phyloP scores from a whole-genome alignment of 2,888 invertebrate species.

The Leucozona laternaria region DNA sequence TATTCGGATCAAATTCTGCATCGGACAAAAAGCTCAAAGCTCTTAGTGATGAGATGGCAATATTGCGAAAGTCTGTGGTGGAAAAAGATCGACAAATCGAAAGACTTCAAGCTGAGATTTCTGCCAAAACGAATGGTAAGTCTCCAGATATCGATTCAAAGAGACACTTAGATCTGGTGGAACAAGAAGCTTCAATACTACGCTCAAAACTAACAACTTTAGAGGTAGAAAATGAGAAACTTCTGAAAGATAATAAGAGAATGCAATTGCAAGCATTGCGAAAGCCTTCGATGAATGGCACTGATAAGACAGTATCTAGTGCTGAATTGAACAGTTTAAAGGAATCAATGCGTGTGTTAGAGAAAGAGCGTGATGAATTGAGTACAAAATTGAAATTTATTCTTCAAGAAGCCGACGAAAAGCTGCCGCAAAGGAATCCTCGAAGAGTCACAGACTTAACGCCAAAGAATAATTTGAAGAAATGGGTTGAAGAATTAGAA shows the following conservation, averaged over 20 bases:
- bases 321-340: conserved; percentile 86
- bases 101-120: conserved; percentile 88
- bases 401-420: conserved; percentile 87
- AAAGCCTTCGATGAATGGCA: conserved; percentile 83
- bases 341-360: conserved; percentile 85
- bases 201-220: conserved; percentile 88
- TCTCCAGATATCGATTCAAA: conserved; percentile 87
- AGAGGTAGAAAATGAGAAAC: conserved; percentile 90
- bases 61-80: conserved; percentile 89
- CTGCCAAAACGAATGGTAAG: conserved; percentile 84
- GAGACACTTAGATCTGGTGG: conserved; percentile 90
- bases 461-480: conserved; percentile 85
- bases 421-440: conserved; percentile 88
- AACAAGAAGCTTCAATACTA: conserved; percentile 90
- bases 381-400: conserved; percentile 87
- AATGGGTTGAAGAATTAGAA: conserved; percentile 94
- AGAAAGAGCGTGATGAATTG: conserved; percentile 88
- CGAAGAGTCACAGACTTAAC: conserved; percentile 89
- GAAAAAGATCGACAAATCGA: conserved; percentile 94
- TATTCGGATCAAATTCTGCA: conserved; percentile 78
- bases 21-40: conserved; percentile 84
- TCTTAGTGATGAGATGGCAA: conserved; percentile 89
- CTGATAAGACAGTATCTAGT: conserved; percentile 74
- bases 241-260: conserved; percentile 89
- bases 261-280: conserved; percentile 86